Conservation (phyloP, 2,113 vertebrate genomes). For the Trematocara unimaculatum region DNA sequence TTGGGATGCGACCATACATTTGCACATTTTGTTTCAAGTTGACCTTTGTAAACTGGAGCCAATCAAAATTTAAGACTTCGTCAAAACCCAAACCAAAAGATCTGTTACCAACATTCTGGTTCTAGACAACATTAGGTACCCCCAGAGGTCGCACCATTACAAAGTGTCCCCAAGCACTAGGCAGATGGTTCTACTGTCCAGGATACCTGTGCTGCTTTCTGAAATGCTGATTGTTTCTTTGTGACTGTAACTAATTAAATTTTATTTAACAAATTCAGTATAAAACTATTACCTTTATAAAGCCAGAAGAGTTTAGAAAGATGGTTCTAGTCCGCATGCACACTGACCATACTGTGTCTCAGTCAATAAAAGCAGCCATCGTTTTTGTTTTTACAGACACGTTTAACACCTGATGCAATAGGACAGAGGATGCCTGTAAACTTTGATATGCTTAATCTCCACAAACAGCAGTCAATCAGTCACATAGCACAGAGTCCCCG, state of each 20-base stretch:
- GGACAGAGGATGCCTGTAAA: background rate
- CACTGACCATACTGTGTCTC: background rate
- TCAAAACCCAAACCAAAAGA: background rate
- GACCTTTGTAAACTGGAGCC: background rate
- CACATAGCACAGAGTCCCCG: background rate
- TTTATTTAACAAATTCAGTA: background rate
- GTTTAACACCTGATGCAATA: background rate
- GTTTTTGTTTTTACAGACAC: background rate
- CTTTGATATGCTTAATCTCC: background rate
- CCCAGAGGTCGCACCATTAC: background rate
- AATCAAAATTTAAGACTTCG: background rate
- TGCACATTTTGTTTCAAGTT: background rate
- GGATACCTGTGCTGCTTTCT: background rate
- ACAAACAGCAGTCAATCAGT: conserved; percentile 15
- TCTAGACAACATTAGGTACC: background rate
- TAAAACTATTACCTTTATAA: background rate
- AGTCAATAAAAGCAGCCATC: background rate
- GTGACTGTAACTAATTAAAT: background rate
- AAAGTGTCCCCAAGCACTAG: background rate
- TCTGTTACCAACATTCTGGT: background rate
- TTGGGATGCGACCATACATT: too few species aligned
- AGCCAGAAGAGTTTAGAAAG: background rate
- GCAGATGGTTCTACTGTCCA: background rate
- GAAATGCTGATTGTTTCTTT: background rate
- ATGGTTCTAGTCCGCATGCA: background rate